Conservation (phyloP, 2,888 invertebrate species). For the Smittia aterrima region DNA sequence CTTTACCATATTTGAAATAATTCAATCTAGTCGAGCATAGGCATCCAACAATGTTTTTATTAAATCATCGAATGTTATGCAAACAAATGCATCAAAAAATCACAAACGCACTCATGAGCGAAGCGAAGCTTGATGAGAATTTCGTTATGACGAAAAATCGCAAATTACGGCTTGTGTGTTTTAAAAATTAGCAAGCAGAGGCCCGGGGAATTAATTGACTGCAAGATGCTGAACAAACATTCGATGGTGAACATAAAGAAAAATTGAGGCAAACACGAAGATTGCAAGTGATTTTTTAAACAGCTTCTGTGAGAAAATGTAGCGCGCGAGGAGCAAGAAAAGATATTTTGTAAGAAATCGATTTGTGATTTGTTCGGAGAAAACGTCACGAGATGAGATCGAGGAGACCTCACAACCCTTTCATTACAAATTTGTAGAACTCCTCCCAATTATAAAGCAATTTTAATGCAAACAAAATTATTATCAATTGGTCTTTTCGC, state of each 20-base stretch:
- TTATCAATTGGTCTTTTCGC: conserved; percentile 11
- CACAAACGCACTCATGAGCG: not conserved
- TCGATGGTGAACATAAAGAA: not conserved
- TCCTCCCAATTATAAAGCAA: not conserved
- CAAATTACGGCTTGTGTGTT: conserved; percentile 12
- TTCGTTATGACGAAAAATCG: not conserved
- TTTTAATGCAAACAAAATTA: conserved; percentile 13
- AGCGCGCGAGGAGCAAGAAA: conserved; percentile 1
- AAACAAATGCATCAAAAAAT: not conserved
- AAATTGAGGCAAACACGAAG: not conserved
- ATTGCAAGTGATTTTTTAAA: conserved; percentile 23
- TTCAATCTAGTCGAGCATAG: no score
- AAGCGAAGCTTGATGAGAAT: no score
- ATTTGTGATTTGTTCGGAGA: not conserved
- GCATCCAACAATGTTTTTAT: not conserved
- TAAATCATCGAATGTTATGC: not conserved
- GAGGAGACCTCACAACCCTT: no score
- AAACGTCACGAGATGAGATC: no score
- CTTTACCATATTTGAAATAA: no score
- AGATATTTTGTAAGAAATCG: not conserved
- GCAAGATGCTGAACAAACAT: conserved; percentile 1
- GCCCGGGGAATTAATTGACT: not conserved
- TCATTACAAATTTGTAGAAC: no score
- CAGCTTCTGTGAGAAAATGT: conserved; percentile 18
- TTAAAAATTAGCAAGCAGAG: conserved; percentile 5